A percentile compares a stretch with the other conserved stretches of the same genome.
Conservation (phyloP, 2,113 vertebrate species). For the Serilophus lunatus region DNA sequence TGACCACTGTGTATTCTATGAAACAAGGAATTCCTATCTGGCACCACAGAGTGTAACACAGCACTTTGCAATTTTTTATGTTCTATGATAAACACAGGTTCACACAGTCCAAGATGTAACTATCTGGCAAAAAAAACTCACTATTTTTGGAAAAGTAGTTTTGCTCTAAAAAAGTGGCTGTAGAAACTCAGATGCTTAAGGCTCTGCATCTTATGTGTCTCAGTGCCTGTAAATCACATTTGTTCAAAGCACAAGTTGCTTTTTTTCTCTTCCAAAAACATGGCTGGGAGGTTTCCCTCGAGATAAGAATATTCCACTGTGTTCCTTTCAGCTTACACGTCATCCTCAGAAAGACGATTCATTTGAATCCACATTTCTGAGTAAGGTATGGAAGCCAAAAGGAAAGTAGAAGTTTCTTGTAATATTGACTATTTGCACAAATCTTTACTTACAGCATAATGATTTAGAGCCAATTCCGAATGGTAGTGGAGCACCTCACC, state of each 20-base stretch:
- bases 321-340: background rate
- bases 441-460: background rate
- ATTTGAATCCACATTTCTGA: background rate
- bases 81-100: background rate
- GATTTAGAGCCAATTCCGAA: background rate
- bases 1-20: background rate
- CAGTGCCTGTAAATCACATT: background rate
- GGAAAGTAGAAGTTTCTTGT: background rate
- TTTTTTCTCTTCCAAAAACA: background rate
- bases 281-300: background rate
- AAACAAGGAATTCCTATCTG: background rate
- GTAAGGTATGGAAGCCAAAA: background rate
- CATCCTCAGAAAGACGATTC: background rate
- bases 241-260: background rate
- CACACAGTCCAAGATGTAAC: background rate
- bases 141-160: background rate
- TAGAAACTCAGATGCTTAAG: background rate
- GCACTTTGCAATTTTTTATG: background rate
- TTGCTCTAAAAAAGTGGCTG: background rate
- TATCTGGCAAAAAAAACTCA: background rate
- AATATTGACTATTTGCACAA: background rate
- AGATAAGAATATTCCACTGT: background rate
- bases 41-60: background rate
- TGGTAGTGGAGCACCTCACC: background rate
- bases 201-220: background rate